Base-by-base conservation (phyloP, 1,140 invertebrate genomes). In the Protaetia brevitarsis region DNA sequence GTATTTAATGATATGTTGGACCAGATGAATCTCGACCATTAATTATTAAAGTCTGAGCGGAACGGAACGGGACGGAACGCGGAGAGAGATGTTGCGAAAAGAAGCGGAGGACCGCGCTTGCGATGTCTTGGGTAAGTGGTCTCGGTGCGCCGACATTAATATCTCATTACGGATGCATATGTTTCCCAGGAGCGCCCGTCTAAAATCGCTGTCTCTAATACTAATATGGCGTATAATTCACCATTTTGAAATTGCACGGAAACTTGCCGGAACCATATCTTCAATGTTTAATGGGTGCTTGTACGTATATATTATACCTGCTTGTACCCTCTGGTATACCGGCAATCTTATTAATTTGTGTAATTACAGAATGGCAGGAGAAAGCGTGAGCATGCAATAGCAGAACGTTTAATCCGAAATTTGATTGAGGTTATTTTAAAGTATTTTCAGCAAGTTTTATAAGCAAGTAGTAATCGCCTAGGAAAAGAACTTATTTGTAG, bases 1-100 rank as follows among this genome's bases (percentile, higher is more conserved):
- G 69, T 58, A 70, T 71, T 72, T 74, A 77, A 77, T 73, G 75
- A 77, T 75, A 74, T 74, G 73, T 71, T 71, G 67, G 67, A 66
- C 73, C 74, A 76, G 71, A 71, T 73, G 73, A 67, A 73, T 73
- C 70, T 59, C 57, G 26, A 5, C 57, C 57, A 59, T 59, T 59
- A 59, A 59, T 59, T 59, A 59, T 59, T 23, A 19, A 19, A 10
- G n/a, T 7, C 41, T n/a, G 41, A 23, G 26, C 16, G 41, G 41
- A 51, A 6, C 4, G 41, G 19, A 23, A 7, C n/a, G n/a, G n/a
- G n/a, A n/a, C n/a, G n/a, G n/a, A n/a, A n/a, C n/a, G n/a, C n/a
- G n/a, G n/a, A n/a, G n/a, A n/a, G n/a, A n/a, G n/a, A n/a, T n/a
- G n/a, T n/a, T n/a, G n/a, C n/a, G n/a, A n/a, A n/a, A n/a, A n/a